Evolutionary conservation across 2,113 vertebrate species (phyloP).

Genomic region (Muscicapa adusta): DNA sequence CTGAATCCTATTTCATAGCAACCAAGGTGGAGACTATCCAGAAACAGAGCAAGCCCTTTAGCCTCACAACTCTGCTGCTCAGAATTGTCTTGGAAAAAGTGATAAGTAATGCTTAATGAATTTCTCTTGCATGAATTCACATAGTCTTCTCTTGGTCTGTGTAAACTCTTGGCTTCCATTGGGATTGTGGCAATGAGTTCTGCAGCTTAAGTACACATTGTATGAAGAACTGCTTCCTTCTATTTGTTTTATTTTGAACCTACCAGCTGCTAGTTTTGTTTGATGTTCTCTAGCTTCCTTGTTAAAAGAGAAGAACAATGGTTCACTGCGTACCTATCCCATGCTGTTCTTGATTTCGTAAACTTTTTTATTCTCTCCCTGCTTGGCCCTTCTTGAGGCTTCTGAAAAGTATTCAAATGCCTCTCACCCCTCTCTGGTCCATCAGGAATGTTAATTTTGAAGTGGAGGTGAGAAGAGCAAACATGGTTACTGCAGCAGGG

Average conservation of each 20-base stretch:
- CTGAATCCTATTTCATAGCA: not conserved
- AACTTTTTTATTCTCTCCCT: not conserved
- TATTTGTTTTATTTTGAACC: constrained; percentile 66
- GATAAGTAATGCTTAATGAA: not conserved
- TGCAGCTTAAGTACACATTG: constrained; percentile 52
- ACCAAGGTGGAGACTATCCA: not conserved
- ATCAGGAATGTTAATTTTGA: not conserved
- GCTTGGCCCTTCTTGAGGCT: not conserved
- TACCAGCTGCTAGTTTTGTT: constrained; percentile 64
- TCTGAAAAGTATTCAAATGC: not conserved
- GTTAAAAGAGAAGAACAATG: constrained; percentile 30
- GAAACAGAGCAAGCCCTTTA: not conserved
- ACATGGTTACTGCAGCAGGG: not conserved
- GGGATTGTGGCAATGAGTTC: constrained; percentile 14
- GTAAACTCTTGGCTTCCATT: constrained; percentile 31
- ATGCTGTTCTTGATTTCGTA: not conserved
- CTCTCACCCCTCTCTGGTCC: not conserved
- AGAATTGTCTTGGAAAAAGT: not conserved
- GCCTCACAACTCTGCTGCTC: not conserved
- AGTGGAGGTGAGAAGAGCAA: not conserved
- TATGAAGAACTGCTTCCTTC: constrained; percentile 60
- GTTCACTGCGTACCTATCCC: not conserved
- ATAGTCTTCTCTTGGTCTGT: constrained; percentile 14
- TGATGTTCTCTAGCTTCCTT: constrained; percentile 64
- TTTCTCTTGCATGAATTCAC: constrained; percentile 43